Percentiles rank a stretch among this genome's conserved stretches.
Evolutionary conservation across 2,888 invertebrate species (phyloP).

Genomic region (Volucella inanis): DNA sequence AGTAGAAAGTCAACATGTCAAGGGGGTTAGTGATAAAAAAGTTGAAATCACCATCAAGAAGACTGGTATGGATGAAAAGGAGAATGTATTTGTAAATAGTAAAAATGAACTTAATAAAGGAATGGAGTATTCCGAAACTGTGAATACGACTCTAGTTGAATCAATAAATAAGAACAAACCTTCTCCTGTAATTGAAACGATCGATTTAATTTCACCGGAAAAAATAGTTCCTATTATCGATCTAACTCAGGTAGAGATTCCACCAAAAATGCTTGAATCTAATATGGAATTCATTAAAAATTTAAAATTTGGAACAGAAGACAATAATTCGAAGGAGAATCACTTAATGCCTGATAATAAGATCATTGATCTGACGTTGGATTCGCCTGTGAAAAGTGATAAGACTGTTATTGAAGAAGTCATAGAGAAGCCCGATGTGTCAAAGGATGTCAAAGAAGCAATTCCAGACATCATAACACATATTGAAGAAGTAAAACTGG

Average conservation of each 20-base stretch:
- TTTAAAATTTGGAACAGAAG: slow-evolving; percentile 75
- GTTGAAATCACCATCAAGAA: slow-evolving; percentile 81
- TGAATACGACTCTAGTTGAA: slow-evolving; percentile 81
- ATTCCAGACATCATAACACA: slow-evolving; percentile 82
- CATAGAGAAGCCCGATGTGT: slow-evolving; percentile 80
- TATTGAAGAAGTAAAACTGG: slow-evolving; percentile 76
- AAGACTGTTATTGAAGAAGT: slow-evolving; percentile 76
- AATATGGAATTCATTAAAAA: slow-evolving; percentile 77
- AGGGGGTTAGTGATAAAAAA: slow-evolving; percentile 75
- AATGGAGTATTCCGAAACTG: slow-evolving; percentile 81
- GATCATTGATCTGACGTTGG: slow-evolving; percentile 78
- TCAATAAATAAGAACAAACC: slow-evolving; percentile 77
- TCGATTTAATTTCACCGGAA: slow-evolving; percentile 82
- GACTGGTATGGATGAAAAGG: slow-evolving; percentile 81
- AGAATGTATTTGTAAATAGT: slow-evolving; percentile 82
- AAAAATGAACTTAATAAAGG: slow-evolving; percentile 82
- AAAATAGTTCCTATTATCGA: slow-evolving; percentile 80
- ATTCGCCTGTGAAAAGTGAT: slow-evolving; percentile 77
- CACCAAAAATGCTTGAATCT: slow-evolving; percentile 77
- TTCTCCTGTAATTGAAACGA: slow-evolving; percentile 80
- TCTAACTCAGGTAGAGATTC: slow-evolving; percentile 79
- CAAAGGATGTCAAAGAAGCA: slow-evolving; percentile 80
- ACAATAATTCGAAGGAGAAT: slow-evolving; percentile 74
- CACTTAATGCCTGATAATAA: slow-evolving; percentile 77
- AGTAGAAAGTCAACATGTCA: slow-evolving; percentile 77